These are phyloP conservation scores for Chamaetylas fuelleborni DNA, from an alignment of 2,113 vertebrate genomes.

Conservation along the genomic window DNA sequence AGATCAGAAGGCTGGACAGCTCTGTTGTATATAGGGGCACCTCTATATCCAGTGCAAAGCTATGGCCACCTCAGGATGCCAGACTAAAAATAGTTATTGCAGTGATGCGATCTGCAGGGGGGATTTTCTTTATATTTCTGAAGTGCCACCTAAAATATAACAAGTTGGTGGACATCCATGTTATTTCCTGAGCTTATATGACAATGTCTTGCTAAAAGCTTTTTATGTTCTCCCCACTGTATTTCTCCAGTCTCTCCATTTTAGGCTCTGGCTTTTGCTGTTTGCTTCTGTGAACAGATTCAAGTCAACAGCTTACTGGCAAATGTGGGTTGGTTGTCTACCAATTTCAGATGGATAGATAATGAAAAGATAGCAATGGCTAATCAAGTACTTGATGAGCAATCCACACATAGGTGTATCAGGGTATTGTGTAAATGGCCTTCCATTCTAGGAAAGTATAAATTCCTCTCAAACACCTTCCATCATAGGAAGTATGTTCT, in stretches of 20 bases:
- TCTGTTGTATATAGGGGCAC: not conserved
- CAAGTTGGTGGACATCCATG: not conserved
- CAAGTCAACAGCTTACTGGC: not conserved
- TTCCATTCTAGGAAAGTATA: not conserved
- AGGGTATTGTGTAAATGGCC: not conserved
- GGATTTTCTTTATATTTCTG: not conserved
- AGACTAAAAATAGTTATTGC: not conserved
- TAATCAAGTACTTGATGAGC: not conserved
- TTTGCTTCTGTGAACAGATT: not conserved
- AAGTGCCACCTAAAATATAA: not conserved
- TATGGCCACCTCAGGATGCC: not conserved
- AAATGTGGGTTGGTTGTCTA: not conserved
- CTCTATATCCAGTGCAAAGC: not conserved
- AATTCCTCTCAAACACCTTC: not conserved
- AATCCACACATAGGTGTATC: not conserved
- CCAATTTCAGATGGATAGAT: not conserved
- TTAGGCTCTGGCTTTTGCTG: not conserved
- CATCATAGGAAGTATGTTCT: not conserved
- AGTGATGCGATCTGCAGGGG: not conserved
- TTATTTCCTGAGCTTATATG: not conserved
- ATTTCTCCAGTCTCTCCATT: not conserved
- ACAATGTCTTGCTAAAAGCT: not conserved
- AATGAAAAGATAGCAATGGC: not conserved
- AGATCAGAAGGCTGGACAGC: not conserved
- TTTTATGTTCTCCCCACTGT: not conserved